Evolutionary conservation across 2,888 invertebrate species (phyloP), one percentile per base, ranked within the genome.

Genomic region (Apomyelois bistriatella): DNA sequence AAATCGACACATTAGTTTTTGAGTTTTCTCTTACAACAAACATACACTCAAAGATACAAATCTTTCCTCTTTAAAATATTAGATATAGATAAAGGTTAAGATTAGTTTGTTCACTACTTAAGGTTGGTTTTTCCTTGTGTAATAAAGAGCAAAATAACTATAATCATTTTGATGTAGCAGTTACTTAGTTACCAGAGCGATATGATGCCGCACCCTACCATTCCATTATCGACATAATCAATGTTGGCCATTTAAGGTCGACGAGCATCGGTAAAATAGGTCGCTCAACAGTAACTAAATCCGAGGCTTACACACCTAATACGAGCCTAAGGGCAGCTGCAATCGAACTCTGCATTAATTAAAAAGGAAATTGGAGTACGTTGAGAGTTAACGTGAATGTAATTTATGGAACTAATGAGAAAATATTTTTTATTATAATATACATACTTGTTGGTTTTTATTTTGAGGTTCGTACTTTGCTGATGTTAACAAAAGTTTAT

Each of bases 241-340:
- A 48, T 48, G 48, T 38, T 38, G 38, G 48, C 48, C 37, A 48
- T 48, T 48, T 38, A 48, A 28, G 48, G 28, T 48, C 48, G 38
- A 38, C 13, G 22, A 48, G 38, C 37, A 48, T 38, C 9, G 38
- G 22, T 38, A 36, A 48, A 48, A 48, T 43, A 43, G 13, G 13
- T 30, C 30, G 43, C 28, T 43, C 13, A 30, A 28, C 12, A 30
- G 28, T 43, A 43, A 43, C 43, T 30, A 30, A 43, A 43, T 42
- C 43, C 43, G 13, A n/a, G 28, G 43, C 43, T 43, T 43, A 43
- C 43, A 43, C 13, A 22, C n/a, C 22, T 43, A 43, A 43, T 43
- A 22, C 43, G 13, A 30, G 43, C 8, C 7, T 42, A 12, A 43
- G 43, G 43, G 12, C 30, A 43, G 13, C 22, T n/a, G 12, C 38